Percentiles rank a stretch among this genome's conserved stretches.
phyloP scores from a whole-genome alignment of 2,113 vertebrate genomes.

The Periophthalmodon schlosseri region DNA sequence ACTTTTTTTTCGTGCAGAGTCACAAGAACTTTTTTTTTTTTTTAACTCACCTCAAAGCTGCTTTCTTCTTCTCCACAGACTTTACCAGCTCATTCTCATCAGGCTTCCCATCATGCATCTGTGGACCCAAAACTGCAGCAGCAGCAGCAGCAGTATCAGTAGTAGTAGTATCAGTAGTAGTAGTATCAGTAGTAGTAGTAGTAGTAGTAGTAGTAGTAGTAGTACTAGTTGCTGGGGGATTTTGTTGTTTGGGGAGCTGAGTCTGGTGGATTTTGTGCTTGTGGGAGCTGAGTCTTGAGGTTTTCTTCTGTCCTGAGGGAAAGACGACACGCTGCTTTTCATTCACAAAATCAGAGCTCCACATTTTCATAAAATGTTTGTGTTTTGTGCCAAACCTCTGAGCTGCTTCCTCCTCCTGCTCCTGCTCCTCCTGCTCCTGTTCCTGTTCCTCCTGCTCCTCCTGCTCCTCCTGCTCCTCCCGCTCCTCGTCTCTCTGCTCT shows the following conservation, averaged over 20 bases:
- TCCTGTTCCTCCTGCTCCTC: background rate
- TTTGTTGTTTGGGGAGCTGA: too few relatives aligned
- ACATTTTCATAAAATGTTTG: background rate
- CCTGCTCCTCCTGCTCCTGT: rapidly evolving
- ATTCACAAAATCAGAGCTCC: background rate
- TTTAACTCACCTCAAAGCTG: background rate
- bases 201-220: background rate
- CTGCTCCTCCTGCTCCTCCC: too few relatives aligned
- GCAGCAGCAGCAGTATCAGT: background rate
- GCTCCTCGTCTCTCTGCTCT: too few relatives aligned
- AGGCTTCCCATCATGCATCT: background rate
- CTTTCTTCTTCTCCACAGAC: background rate
- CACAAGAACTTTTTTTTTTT: too few relatives aligned
- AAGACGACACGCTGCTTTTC: background rate
- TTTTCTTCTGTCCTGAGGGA: background rate
- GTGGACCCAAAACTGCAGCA: background rate
- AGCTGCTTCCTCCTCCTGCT: background rate
- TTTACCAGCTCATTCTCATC: background rate
- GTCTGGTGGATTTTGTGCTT: background rate
- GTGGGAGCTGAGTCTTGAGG: background rate
- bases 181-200: background rate
- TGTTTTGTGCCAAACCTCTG: background rate
- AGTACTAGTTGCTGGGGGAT: too few relatives aligned
- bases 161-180: background rate
- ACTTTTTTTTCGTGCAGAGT: background rate